Base-by-base conservation (phyloP, 1,140 invertebrate genomes). In the Drosophila ogumai region DNA sequence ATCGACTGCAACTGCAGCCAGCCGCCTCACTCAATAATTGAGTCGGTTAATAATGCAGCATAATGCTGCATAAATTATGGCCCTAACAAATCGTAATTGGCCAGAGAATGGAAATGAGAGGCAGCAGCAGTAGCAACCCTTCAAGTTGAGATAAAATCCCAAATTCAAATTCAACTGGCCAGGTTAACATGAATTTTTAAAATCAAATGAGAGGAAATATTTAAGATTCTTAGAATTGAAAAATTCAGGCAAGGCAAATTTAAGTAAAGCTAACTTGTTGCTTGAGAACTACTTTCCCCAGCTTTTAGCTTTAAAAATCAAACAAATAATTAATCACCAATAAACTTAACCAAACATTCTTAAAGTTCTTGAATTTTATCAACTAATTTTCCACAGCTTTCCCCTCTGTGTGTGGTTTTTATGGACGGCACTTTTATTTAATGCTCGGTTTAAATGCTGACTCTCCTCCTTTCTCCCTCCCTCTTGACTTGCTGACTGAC, bases 31-130 rank as follows among this genome's bases (percentile, higher is more conserved):
- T 77, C 74, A 77, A 77, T 76, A 77, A 77, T 77, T 77, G 49
- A 77, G 67, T 77, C 64, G 64, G 75, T 77, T 77, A 77, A 77
- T 77, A 77, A 77, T 77, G 75, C 75, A 77, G 46, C 41, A 77
- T 68, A 76, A 68, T 58, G 74, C 43, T 68, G 55, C 73, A 77
- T 77, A 77, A 77, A 77, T 69, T 59, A 77, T 77, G 73, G 64
- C 50, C 57, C 34, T 46, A 59, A 49, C 49, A 58, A 52, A 68
- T 68, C 54, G 67, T 73, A 72, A 73, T 72, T 72, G 54, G 25
- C 34, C 34, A 13, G 57, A 66, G 60, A 60, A 43, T 68, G 46
- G 19, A 67, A 67, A 44, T 22, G 17, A 36, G 34, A 55, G 32
- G 34, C 38, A 38, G 36, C 2, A 17, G 34, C 28, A 56, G n/a